A percentile compares a stretch with the other conserved stretches of the same genome.
These are phyloP conservation scores for Cephonodes hylas DNA, from an alignment of 2,888 invertebrate species.

Conservation along the genomic window DNA sequence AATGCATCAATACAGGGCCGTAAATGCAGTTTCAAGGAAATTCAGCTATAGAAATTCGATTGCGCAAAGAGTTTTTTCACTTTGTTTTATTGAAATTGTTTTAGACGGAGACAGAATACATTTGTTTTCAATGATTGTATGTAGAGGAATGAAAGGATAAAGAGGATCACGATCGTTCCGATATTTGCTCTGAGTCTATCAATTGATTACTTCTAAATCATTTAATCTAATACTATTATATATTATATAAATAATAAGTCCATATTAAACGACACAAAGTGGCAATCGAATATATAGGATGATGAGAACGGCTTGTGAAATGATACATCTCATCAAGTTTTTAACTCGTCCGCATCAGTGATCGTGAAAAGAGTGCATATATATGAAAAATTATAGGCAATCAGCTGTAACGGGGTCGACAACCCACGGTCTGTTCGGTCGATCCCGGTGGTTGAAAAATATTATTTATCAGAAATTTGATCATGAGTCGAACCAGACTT, in stretches of 20 bases:
- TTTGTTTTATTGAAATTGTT: slow-evolving; percentile 2
- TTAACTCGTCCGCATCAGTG: not conserved
- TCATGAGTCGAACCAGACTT: not conserved
- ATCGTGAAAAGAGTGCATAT: slow-evolving; percentile 5
- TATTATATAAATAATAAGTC: no score
- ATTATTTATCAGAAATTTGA: slow-evolving; percentile 3
- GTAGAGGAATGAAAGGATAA: no score
- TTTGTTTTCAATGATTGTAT: not conserved
- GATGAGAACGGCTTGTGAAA: not conserved
- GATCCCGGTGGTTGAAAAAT: not conserved
- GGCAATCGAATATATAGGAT: not conserved
- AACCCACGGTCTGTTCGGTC: not conserved
- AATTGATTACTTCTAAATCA: no score
- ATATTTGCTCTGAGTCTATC: no score
- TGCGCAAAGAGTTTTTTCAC: not conserved
- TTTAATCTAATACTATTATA: no score
- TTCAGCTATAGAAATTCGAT: slow-evolving; percentile 1
- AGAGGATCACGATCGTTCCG: no score
- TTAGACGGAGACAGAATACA: not conserved
- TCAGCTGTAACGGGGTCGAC: slow-evolving; percentile 4
- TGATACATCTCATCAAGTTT: not conserved
- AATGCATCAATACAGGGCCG: not conserved
- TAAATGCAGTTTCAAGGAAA: not conserved
- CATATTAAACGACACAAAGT: no score
- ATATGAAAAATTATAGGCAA: slow-evolving; percentile 8